Evolutionary conservation across 2,113 vertebrate genomes (phyloP).

Genomic region (Gorilla gorilla): DNA sequence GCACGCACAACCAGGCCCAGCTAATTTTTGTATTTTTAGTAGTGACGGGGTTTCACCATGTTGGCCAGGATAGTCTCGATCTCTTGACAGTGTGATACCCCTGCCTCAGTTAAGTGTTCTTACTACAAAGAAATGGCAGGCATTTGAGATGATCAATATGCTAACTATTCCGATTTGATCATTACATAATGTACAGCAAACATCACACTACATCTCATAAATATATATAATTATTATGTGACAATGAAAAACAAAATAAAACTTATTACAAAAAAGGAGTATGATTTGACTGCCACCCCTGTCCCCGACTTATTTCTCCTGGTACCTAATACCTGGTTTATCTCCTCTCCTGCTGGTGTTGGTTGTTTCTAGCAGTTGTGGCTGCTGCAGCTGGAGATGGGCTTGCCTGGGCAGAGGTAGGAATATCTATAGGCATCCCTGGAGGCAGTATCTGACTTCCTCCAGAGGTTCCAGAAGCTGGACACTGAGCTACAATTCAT

Average conservation of each 20-base stretch:
- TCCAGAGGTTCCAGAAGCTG: not conserved
- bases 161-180: not conserved
- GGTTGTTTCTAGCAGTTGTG: not conserved
- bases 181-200: not conserved
- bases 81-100: too few species aligned
- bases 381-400: not conserved
- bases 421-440: not conserved
- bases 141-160: not conserved
- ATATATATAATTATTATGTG: not conserved
- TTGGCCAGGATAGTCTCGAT: too few species aligned
- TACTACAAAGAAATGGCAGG: not conserved
- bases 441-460: not conserved
- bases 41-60: too few species aligned
- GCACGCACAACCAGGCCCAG: too few species aligned
- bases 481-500: not conserved
- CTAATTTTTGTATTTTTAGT: too few species aligned
- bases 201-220: not conserved
- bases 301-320: not conserved
- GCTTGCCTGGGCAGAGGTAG: not conserved
- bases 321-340: not conserved
- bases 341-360: not conserved
- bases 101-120: not conserved
- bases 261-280: not conserved
- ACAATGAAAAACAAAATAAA: not conserved
- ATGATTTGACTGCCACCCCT: not conserved